Evolutionary conservation across 2,888 invertebrate genomes (phyloP).

Genomic region (Ophonus ardosiacus): DNA sequence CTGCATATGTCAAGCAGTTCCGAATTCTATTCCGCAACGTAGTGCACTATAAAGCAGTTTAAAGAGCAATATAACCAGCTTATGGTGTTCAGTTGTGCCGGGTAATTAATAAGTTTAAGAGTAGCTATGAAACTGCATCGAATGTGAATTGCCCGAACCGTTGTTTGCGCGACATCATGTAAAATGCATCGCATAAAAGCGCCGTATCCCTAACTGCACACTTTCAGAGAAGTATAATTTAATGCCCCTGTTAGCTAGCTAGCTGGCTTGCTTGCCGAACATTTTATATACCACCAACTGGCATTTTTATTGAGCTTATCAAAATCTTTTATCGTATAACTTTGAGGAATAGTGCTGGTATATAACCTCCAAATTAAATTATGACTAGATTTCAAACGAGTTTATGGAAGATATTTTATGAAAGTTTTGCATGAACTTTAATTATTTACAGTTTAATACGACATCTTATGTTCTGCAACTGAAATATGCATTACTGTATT

Average conservation of each 20-base stretch:
- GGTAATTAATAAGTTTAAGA: conserved; percentile 32
- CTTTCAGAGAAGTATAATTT: conserved; percentile 46
- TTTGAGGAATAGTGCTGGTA: conserved; percentile 55
- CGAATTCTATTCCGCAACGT: background rate
- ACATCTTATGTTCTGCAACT: background rate
- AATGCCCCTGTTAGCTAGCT: conserved; percentile 39
- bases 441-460: conserved; percentile 21
- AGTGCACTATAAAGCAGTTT: background rate
- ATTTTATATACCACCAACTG: conserved; percentile 57
- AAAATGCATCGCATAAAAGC: conserved; percentile 57
- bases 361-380: conserved; percentile 52
- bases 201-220: conserved; percentile 42
- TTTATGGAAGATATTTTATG: conserved; percentile 17
- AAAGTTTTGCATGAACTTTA: conserved; percentile 16
- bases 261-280: conserved; percentile 20
- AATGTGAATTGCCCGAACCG: background rate
- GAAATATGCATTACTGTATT: background rate
- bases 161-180: conserved; percentile 55
- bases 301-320: conserved; percentile 58
- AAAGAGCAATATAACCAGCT: background rate
- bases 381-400: conserved; percentile 43
- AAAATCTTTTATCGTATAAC: conserved; percentile 54
- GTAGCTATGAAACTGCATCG: background rate
- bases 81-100: background rate
- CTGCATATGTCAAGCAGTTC: background rate